Base-by-base conservation (phyloP, 2,113 vertebrate species). In the Rhea pennata region DNA sequence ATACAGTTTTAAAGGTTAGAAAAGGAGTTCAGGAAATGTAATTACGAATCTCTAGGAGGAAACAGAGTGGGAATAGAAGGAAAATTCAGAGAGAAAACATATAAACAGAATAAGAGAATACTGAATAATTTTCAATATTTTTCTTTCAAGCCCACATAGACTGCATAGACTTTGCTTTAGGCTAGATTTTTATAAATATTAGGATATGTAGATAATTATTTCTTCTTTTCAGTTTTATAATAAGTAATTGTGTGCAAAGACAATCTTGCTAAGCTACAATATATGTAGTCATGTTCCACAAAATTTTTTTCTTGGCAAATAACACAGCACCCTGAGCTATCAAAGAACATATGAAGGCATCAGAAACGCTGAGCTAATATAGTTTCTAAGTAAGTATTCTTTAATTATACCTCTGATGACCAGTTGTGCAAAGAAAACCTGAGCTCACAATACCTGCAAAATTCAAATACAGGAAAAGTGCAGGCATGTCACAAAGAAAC, bases 321-420 rank as follows among this genome's bases (percentile, higher is more conserved):
- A 46, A 48, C 46, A n/a, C 15, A 72, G 15, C 12, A 80, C 6
- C 3, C 14, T 6, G 14, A 51, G 1, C 3, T 70, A 36, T 8
- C 31, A 56, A 40, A 12, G 71, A 65, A 69, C 36, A 16, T 8
- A 72, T 31, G 5, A 76, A 2, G 26, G 1, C 4, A 40, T 77
- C 6, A 77, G 6, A 16, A 2, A 73, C 7, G 14, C 26, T 50
- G 8, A 77, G 76, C 4, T 46, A 42, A 62, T 84, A 7, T 6
- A 31, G 0, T 64, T 91, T 73, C 59, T 15, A 36, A 67, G 0
- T 0, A 5, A 9, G 1, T 12, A 1, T 53, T 76, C 5, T n/a
- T 39, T 67, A 46, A 65, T 15, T 7, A 72, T 29, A 21, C 12
- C 2, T 86, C 72, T 72, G 69, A 44, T 44, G 9, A 58, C 14